These are phyloP conservation scores for Pseudococcus jackbeardsleyi DNA, from an alignment of 2,888 invertebrate genomes.

Conservation along the genomic window DNA sequence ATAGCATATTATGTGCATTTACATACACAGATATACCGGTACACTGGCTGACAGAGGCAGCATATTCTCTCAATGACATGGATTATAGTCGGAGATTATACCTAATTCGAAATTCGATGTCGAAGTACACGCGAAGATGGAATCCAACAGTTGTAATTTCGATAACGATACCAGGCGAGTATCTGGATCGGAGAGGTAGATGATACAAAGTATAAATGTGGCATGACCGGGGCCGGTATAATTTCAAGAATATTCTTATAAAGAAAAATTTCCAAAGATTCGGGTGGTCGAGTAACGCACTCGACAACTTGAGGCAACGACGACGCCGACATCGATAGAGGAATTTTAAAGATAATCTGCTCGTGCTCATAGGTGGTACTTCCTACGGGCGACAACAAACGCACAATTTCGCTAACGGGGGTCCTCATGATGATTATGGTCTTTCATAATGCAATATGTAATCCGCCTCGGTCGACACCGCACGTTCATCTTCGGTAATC, in stretches of 20 bases:
- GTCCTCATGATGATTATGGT: background rate
- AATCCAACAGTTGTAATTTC: background rate
- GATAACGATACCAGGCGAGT: background rate
- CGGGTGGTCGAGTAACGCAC: background rate
- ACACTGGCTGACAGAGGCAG: background rate
- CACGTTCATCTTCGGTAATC: background rate
- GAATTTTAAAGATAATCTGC: slow-evolving; percentile 2
- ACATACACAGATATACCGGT: background rate
- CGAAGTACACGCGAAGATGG: background rate
- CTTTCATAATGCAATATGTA: background rate
- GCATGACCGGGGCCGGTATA: background rate
- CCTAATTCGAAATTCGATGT: background rate
- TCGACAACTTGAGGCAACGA: background rate
- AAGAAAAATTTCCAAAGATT: background rate
- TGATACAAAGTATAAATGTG: background rate
- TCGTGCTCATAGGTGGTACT: background rate
- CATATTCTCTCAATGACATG: background rate
- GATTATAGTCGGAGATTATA: background rate
- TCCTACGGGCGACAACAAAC: background rate
- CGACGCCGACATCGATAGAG: background rate
- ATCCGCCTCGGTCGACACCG: background rate
- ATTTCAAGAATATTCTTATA: background rate
- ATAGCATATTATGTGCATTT: background rate
- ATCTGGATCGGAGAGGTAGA: background rate
- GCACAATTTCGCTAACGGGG: background rate